phyloP scores from a whole-genome alignment of 2,797 vertebrate genomes.

The Crocodylus rhombifer region DNA sequence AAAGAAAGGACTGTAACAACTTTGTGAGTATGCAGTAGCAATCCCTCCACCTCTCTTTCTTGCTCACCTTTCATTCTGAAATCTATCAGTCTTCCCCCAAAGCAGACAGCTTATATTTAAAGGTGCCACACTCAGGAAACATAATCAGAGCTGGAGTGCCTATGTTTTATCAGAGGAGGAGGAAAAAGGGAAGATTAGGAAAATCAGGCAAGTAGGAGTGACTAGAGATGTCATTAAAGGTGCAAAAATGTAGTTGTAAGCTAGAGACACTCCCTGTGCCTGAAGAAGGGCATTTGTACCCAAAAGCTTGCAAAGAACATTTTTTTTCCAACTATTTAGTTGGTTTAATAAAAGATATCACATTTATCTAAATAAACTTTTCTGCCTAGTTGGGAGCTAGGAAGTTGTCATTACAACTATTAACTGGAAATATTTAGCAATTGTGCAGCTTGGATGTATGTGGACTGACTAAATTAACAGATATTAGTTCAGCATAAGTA shows the following conservation, averaged over 20 bases:
- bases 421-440: background rate
- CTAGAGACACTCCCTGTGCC: background rate
- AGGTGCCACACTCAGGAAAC: background rate
- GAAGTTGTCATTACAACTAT: background rate
- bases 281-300: no score
- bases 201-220: conserved; percentile 48
- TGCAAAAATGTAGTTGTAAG: background rate
- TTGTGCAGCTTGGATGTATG: background rate
- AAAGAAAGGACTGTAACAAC: background rate
- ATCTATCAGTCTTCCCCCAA: conserved; percentile 33
- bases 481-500: background rate
- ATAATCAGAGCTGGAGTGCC: conserved; percentile 2
- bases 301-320: no score
- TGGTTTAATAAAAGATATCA: no score
- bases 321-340: no score
- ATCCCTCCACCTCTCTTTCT: conserved; percentile 6
- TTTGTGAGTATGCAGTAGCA: background rate
- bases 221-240: conserved; percentile 5
- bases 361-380: no score
- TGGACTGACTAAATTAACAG: background rate
- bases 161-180: background rate
- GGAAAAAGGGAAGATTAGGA: background rate
- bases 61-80: background rate
- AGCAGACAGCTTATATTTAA: conserved; percentile 43
- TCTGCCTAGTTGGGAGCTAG: background rate